These are phyloP conservation scores for Ptiloglossa arizonensis DNA, from an alignment of 1,140 invertebrate genomes.

Conservation along the genomic window DNA sequence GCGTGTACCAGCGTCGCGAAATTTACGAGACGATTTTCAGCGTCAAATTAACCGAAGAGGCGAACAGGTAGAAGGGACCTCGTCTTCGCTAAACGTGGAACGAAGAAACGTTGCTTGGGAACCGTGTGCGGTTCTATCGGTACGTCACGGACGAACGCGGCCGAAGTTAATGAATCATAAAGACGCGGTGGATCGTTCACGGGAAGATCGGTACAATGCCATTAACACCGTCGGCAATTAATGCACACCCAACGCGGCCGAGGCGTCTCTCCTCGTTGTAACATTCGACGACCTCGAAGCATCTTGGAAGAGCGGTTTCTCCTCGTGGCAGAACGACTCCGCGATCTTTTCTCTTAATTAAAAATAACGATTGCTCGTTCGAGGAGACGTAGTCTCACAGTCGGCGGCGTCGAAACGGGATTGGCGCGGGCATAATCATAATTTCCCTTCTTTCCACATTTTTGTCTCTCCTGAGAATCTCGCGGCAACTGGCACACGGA, in stretches of 20 bases:
- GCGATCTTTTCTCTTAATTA: constrained; percentile 62
- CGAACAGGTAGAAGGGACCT: not conserved
- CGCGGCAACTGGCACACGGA: constrained; percentile 47
- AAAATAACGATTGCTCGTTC: constrained; percentile 62
- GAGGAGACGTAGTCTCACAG: constrained; percentile 43
- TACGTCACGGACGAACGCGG: not conserved
- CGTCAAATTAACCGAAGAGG: not conserved
- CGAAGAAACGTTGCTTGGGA: not conserved
- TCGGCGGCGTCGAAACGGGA: constrained; percentile 54
- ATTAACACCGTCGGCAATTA: constrained; percentile 56
- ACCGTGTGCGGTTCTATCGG: not conserved
- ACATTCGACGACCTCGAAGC: constrained; percentile 38
- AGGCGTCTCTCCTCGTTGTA: constrained; percentile 12
- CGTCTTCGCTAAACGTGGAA: not conserved
- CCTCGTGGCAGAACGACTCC: constrained; percentile 25
- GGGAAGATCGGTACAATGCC: constrained; percentile 33
- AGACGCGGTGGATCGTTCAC: constrained; percentile 16
- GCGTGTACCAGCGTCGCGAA: no score
- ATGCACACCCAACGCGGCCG: constrained; percentile 23
- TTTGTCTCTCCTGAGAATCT: constrained; percentile 53
- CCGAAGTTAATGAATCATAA: constrained; percentile 42
- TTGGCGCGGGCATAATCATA: constrained; percentile 65
- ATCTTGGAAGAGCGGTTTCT: constrained; percentile 46
- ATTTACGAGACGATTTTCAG: constrained; percentile 1
- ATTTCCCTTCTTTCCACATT: constrained; percentile 62